Evolutionary conservation across 2,113 vertebrate genomes (phyloP).

Genomic region (Eolophus roseicapilla): DNA sequence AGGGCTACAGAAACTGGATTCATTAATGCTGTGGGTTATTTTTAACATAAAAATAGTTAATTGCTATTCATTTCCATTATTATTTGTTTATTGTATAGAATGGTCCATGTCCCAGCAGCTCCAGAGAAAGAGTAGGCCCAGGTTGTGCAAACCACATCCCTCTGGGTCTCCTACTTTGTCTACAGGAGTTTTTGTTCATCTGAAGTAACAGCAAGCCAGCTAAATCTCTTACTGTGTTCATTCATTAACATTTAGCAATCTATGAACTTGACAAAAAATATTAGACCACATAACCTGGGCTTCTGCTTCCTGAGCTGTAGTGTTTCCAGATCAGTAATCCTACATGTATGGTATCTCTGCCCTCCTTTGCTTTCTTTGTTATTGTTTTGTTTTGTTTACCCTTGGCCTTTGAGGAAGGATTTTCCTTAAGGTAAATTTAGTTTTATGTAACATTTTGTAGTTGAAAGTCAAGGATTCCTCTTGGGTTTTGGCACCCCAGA

Average conservation of each 20-base stretch:
- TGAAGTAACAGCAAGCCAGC: background rate
- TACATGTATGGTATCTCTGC: too few relatives aligned
- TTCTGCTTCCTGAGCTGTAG: background rate
- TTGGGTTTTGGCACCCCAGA: background rate
- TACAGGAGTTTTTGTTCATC: background rate
- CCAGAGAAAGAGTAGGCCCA: background rate
- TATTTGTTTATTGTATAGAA: background rate
- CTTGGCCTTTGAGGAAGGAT: background rate
- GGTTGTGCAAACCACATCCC: background rate
- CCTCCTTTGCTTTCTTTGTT: background rate
- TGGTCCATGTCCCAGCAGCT: background rate
- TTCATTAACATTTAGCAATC: background rate
- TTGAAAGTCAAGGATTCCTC: background rate
- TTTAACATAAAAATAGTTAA: background rate
- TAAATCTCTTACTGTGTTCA: background rate
- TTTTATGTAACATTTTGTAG: background rate
- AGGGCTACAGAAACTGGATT: background rate
- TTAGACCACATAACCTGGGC: background rate
- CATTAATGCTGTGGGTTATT: background rate
- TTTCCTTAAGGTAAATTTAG: background rate
- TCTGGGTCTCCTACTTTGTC: background rate
- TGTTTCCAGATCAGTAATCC: background rate
- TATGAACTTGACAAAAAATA: background rate
- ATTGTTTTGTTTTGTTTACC: background rate
- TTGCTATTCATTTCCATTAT: background rate